Conservation (phyloP, 2,888 invertebrate species). For the Escarpia spicata region DNA sequence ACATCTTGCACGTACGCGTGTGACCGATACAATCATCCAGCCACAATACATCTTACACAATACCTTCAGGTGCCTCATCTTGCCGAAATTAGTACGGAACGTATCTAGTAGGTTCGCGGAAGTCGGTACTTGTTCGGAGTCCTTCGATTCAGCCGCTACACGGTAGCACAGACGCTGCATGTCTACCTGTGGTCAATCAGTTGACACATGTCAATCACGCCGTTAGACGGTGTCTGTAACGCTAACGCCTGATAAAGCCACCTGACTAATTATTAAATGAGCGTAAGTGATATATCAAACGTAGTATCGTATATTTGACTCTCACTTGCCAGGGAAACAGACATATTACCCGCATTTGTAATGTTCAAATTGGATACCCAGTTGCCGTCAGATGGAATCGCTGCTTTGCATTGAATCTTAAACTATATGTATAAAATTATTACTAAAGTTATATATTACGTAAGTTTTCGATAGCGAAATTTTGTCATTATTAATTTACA, state of each 20-base stretch:
- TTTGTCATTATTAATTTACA: too few species aligned
- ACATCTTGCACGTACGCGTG: neutral
- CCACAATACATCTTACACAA: neutral
- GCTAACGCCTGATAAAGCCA: neutral
- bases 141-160: neutral
- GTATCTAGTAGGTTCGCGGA: neutral
- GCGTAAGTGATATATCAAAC: neutral
- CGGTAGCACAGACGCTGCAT: neutral
- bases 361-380: too few species aligned
- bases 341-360: too few species aligned
- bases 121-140: neutral
- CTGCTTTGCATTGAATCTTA: too few species aligned
- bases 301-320: neutral
- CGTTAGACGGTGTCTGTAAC: neutral
- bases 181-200: neutral
- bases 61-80: neutral
- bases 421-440: too few species aligned
- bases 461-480: too few species aligned
- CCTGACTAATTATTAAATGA: neutral
- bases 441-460: too few species aligned
- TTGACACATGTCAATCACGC: neutral
- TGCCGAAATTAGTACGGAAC: neutral
- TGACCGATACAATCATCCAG: neutral
- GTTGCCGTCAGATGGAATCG: too few species aligned
- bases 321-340: too few species aligned